phyloP scores from a whole-genome alignment of 2,888 invertebrate genomes.

The Exephanes ischioxanthus region DNA sequence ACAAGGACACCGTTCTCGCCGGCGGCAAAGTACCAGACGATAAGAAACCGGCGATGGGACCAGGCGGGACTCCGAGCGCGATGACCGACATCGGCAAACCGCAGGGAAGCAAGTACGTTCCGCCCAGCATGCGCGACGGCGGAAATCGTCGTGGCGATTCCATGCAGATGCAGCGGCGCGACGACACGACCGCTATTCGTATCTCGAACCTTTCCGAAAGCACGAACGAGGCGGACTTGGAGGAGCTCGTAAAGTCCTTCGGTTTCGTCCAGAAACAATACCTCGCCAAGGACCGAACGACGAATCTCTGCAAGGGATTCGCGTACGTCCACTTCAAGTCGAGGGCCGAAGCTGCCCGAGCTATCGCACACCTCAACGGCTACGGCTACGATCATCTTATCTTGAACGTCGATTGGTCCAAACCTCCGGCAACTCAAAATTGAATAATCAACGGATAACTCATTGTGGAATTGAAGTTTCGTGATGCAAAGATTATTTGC shows the following conservation, averaged over 20 bases:
- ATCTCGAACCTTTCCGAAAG: constrained; percentile 99
- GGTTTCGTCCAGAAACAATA: constrained; percentile 97
- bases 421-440: constrained; percentile 88
- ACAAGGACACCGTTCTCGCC: constrained; percentile 95
- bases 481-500: constrained; percentile 2
- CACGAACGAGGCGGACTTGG: constrained; percentile 97
- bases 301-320: constrained; percentile 97
- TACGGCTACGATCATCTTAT: constrained; percentile 99
- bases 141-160: constrained; percentile 91
- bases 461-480: constrained; percentile 3
- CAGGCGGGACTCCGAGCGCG: constrained; percentile 75
- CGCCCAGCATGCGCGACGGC: constrained; percentile 95
- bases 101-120: constrained; percentile 91
- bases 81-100: constrained; percentile 78
- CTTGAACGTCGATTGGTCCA: constrained; percentile 99
- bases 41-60: constrained; percentile 80
- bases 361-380: constrained; percentile 95
- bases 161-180: constrained; percentile 89
- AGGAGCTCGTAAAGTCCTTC: constrained; percentile 97
- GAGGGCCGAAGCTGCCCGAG: constrained; percentile 95
- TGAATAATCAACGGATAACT: constrained; percentile 61
- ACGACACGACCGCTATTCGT: constrained; percentile 96
- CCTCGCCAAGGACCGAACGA: constrained; percentile 96
- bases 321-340: constrained; percentile 99
- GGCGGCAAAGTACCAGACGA: constrained; percentile 86